These are phyloP conservation scores for Sebastes iracundus DNA, from an alignment of 2,797 vertebrate genomes.

Conservation along the genomic window DNA sequence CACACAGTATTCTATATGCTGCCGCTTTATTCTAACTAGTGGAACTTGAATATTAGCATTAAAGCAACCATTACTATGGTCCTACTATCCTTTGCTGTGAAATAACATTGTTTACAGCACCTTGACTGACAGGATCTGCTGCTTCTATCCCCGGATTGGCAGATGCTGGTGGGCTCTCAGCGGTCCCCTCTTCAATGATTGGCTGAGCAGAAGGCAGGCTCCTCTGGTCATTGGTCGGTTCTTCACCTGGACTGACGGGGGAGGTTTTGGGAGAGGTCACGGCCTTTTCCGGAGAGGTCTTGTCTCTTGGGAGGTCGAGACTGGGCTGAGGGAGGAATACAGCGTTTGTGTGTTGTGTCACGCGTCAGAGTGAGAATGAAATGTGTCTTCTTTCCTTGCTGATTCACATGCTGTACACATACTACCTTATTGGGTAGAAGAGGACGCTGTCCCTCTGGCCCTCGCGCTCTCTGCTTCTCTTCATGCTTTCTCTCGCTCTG, in stretches of 20 bases:
- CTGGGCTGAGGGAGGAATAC: slow-evolving; percentile 60
- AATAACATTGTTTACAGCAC: slow-evolving; percentile 37
- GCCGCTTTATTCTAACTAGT: background rate
- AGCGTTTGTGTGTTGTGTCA: background rate
- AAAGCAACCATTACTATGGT: background rate
- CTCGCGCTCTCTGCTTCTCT: slow-evolving; percentile 63
- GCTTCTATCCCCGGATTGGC: slow-evolving; percentile 33
- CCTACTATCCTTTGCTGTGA: too few relatives aligned
- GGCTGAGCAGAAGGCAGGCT: slow-evolving; percentile 46
- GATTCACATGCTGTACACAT: background rate
- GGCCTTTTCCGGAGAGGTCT: slow-evolving; percentile 48
- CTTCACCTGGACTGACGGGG: slow-evolving; percentile 48
- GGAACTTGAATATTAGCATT: background rate
- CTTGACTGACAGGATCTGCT: slow-evolving; percentile 61
- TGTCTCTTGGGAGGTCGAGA: slow-evolving; percentile 61
- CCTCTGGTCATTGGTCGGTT: slow-evolving; percentile 52
- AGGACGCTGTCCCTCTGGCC: slow-evolving; percentile 71
- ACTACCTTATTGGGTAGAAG: slow-evolving; percentile 72
- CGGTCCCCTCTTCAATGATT: slow-evolving; percentile 37
- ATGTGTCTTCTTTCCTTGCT: background rate
- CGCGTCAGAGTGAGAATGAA: background rate
- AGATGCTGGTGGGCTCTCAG: slow-evolving; percentile 35
- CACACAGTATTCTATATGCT: background rate
- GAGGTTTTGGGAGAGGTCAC: slow-evolving; percentile 53
- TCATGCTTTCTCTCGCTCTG: slow-evolving; percentile 54